Conservation (phyloP, 2,797 vertebrate genomes). For the Chrosomus eos region DNA sequence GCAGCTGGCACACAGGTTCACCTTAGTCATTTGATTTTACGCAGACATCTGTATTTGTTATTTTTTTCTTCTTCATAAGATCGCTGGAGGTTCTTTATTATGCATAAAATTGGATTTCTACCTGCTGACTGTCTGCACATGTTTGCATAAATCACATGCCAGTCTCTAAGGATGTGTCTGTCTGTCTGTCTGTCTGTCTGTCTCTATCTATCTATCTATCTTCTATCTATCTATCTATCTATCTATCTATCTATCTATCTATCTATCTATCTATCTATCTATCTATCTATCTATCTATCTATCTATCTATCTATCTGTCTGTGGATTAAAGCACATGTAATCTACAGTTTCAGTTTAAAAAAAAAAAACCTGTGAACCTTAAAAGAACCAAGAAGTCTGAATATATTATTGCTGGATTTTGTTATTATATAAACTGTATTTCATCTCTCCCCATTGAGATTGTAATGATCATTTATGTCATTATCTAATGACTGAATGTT, state of each 20-base stretch:
- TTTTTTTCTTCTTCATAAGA: neutral
- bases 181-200: too few species aligned
- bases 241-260: too few species aligned
- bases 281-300: too few species aligned
- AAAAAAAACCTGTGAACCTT: too few species aligned
- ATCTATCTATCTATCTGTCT: too few species aligned
- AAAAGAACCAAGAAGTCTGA: neutral
- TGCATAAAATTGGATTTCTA: constrained; percentile 4
- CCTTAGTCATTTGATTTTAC: constrained; percentile 13
- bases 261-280: too few species aligned
- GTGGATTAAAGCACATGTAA: neutral
- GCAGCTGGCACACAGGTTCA: constrained; percentile 10
- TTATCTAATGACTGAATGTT: constrained; percentile 4
- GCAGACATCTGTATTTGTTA: neutral
- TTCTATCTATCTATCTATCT: too few species aligned
- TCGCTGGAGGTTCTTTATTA: neutral
- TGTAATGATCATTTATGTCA: neutral
- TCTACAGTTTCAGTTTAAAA: neutral
- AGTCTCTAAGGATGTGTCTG: neutral
- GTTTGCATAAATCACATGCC: too few species aligned
- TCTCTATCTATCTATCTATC: too few species aligned
- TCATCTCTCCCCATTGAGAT: neutral
- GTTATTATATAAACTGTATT: neutral
- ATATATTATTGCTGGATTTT: neutral
- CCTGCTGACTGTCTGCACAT: neutral